Conservation (phyloP, 2,113 vertebrate species). For the Petaurus breviceps region DNA sequence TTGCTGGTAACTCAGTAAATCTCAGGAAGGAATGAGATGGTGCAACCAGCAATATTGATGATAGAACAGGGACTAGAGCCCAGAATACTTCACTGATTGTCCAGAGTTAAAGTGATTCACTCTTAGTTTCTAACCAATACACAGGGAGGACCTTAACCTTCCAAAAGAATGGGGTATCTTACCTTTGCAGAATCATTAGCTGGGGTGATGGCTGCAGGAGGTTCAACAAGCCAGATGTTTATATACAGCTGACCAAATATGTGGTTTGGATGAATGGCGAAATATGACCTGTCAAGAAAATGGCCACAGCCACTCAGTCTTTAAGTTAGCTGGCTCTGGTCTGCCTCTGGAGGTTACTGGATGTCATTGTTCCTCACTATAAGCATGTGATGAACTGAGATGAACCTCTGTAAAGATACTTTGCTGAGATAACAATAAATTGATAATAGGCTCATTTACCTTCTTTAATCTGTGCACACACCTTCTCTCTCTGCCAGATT, state of each 20-base stretch:
- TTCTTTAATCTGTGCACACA: too few relatives aligned
- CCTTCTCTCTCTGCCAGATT: too few relatives aligned
- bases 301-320: too few relatives aligned
- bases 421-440: neutral
- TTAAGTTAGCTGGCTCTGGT: neutral
- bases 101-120: neutral
- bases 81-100: neutral
- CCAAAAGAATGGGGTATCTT: slow-evolving; percentile 83
- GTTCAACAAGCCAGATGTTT: slow-evolving; percentile 88
- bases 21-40: neutral
- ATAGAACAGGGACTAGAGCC: neutral
- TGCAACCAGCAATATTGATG: neutral
- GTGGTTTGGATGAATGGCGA: slow-evolving; percentile 89
- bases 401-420: neutral
- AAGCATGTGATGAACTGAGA: neutral
- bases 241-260: slow-evolving; percentile 90
- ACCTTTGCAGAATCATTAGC: slow-evolving; percentile 91
- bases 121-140: slow-evolving; percentile 61
- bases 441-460: neutral
- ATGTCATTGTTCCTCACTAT: neutral
- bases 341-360: slow-evolving; percentile 5
- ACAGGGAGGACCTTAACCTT: slow-evolving; percentile 91
- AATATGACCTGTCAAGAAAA: slow-evolving; percentile 66
- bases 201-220: slow-evolving; percentile 91
- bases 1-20: neutral